These are phyloP conservation scores for Ypsolopha scabrella DNA, from an alignment of 2,888 invertebrate species.

Conservation along the genomic window DNA sequence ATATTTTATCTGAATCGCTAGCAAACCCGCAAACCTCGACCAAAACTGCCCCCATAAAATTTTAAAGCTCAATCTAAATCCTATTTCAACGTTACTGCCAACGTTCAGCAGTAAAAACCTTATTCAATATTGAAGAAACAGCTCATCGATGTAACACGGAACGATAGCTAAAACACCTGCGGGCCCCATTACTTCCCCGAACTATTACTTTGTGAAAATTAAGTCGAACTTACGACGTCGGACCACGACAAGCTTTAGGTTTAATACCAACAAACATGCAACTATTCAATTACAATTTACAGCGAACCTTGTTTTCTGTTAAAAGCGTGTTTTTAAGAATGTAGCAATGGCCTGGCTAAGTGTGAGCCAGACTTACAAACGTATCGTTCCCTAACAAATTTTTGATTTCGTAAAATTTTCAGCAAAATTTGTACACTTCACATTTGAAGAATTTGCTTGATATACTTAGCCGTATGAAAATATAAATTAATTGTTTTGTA, in stretches of 20 bases:
- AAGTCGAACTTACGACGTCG: constrained; percentile 38
- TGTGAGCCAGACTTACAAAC: too few species aligned
- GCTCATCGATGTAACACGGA: constrained; percentile 10
- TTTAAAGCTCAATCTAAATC: too few species aligned
- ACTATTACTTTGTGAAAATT: constrained; percentile 46
- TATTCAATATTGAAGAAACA: constrained; percentile 4
- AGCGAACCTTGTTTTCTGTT: constrained; percentile 21
- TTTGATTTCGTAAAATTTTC: too few species aligned
- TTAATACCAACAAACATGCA: constrained; percentile 51
- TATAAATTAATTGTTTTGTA: too few species aligned
- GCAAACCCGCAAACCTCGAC: too few species aligned
- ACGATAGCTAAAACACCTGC: constrained; percentile 30
- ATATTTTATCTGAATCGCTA: too few species aligned
- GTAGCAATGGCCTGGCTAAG: too few species aligned
- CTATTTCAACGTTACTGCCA: background rate
- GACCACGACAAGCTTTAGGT: constrained; percentile 31
- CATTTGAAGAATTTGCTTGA: too few species aligned
- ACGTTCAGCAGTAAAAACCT: constrained; percentile 1
- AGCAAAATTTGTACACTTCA: too few species aligned
- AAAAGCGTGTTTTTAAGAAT: constrained; percentile 7
- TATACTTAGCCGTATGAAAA: too few species aligned
- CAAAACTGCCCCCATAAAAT: too few species aligned
- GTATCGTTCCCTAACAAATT: too few species aligned
- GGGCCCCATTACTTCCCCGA: constrained; percentile 29
- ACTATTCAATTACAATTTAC: constrained; percentile 42